Percentiles rank a stretch among this genome's conserved stretches.
Evolutionary conservation across 2,113 vertebrate genomes (phyloP).

Genomic region (Boulengeromyrus knoepffleri): DNA sequence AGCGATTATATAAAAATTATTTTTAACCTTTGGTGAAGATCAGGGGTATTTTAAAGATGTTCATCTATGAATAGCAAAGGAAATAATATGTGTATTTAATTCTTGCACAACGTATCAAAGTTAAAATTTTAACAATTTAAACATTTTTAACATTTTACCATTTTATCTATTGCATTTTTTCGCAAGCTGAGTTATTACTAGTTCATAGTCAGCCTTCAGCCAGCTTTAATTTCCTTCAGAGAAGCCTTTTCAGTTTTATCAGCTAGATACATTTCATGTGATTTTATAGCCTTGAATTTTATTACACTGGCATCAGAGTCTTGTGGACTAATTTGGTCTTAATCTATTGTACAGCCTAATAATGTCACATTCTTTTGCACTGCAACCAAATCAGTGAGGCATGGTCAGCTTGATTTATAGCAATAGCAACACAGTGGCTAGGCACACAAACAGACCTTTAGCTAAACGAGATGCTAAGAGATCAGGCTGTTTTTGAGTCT

Average conservation of each 20-base stretch:
- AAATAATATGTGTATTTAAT: not conserved
- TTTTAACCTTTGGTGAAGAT: slow-evolving; percentile 14
- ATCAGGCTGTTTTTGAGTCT: slow-evolving; percentile 47
- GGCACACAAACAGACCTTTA: slow-evolving; percentile 34
- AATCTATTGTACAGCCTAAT: not conserved
- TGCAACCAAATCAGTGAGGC: slow-evolving; percentile 50
- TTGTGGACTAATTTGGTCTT: slow-evolving; percentile 52
- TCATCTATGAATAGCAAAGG: not conserved
- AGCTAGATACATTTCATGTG: not conserved
- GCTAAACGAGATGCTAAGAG: slow-evolving; percentile 6
- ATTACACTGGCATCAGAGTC: slow-evolving; percentile 52
- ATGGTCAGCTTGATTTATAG: slow-evolving; percentile 62
- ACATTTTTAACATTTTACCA: not conserved
- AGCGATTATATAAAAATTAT: not conserved
- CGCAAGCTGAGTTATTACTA: not conserved
- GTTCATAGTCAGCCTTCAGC: not conserved
- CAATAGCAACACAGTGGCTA: slow-evolving; percentile 42
- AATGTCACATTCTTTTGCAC: slow-evolving; percentile 63
- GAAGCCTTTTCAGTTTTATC: not conserved
- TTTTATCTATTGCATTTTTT: not conserved
- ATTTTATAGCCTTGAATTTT: slow-evolving; percentile 18
- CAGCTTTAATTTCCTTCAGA: not conserved
- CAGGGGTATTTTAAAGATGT: slow-evolving; percentile 26
- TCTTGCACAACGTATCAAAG: not conserved
- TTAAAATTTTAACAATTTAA: not conserved